Conservation (phyloP, 2,888 invertebrate genomes). For the Margaritifera margaritifera region DNA sequence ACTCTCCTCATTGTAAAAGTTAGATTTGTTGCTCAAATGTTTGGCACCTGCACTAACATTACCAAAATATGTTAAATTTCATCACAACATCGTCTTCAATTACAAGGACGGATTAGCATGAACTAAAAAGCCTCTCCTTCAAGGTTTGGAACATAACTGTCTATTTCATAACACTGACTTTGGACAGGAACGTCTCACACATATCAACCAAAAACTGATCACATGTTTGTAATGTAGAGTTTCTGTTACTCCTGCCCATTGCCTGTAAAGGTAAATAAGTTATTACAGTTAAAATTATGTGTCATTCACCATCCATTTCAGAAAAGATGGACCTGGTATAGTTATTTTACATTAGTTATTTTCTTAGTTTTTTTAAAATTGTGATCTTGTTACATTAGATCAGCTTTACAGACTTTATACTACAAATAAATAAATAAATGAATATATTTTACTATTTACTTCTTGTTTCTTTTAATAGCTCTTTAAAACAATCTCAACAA, state of each 20-base stretch:
- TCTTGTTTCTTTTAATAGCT: no score
- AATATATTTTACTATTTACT: no score
- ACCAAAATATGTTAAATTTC: background rate
- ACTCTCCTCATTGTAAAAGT: no score
- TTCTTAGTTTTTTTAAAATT: background rate
- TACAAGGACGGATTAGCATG: background rate
- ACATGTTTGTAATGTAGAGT: slow-evolving; percentile 45
- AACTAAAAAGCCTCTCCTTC: background rate
- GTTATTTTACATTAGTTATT: background rate
- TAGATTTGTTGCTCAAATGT: no score
- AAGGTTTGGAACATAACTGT: background rate
- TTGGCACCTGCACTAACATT: no score
- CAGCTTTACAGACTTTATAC: no score
- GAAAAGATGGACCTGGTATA: no score
- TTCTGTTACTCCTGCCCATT: slow-evolving; percentile 42
- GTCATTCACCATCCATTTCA: no score
- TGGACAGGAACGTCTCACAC: slow-evolving; percentile 57
- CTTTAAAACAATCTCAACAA: no score
- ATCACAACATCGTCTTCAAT: background rate
- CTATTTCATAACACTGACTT: slow-evolving; percentile 31
- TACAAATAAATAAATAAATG: no score
- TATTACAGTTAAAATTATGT: background rate
- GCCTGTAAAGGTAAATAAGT: slow-evolving; percentile 40
- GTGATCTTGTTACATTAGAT: background rate
- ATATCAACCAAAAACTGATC: slow-evolving; percentile 60